Evolutionary conservation across 23 tunicate genomes (phyloP), one percentile per base, ranked within the genome.

Genomic region (Halocynthia aurantium): DNA sequence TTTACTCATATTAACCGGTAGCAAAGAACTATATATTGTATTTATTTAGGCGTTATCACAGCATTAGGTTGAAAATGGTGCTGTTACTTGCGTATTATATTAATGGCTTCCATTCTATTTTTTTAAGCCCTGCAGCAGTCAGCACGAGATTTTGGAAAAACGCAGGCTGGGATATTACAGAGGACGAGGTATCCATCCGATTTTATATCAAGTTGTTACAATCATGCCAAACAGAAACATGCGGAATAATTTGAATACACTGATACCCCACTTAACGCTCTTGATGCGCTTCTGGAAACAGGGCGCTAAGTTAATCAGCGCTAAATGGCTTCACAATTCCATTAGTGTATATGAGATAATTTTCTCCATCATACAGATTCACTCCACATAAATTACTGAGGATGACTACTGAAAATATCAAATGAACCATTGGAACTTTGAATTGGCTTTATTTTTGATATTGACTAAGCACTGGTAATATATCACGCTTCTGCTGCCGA

Each of bases 61-160:
- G 44, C 44, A 4, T 31, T 31, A 31, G 44, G 44, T 31, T 31
- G 44, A 4, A 31, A 31, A 31, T 31, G 2, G 44, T 31, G 44
- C 44, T n/a, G 63, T 58, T 13, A 58, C 4, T 58, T 15, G 63
- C 2, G 63, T n/a, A 13, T 13, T 13, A 15, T 58, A n/a, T 15
- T 58, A 58, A 58, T 58, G 63, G 17, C 17, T 58, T 13, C 2
- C 17, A 65, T 20, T 15, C 22, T 65, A 40, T 65, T 65, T 65
- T 65, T 6, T 65, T 6, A 11, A 65, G 70, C 6, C 78, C 78
- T 74, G 78, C 62, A 8, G 78, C 4, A 8, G 78, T 74, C 17
- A 31, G 10, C 5, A 74, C 78, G 17, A 53, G 78, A 12, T 74
- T 74, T 74, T 5, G 7, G 17, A 65, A 74, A 13, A 53, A 74